Evolutionary conservation across 2,888 invertebrate species (phyloP), one percentile per base, ranked within the genome.

Genomic region (Pyrrhia umbra): DNA sequence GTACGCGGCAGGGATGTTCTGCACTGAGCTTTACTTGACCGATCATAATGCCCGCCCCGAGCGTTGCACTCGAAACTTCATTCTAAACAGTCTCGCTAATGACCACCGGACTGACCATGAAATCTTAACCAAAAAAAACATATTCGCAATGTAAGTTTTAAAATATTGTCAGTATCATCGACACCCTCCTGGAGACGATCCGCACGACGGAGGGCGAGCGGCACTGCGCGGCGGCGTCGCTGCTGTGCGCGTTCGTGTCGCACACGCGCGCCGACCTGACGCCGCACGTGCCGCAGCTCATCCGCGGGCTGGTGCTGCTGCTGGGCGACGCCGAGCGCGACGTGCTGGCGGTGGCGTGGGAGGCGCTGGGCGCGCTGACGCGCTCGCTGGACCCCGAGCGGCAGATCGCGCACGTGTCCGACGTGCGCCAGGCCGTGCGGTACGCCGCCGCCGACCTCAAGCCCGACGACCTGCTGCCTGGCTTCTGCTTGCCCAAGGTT

Each of bases 401-500:
- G 79, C 98, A 98, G 95, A 96, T 98, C 43, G 96, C 96, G 15
- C 98, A 98, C 89, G 98, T 99, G 37, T 95, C 97, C 8, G 98
- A 99, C 88, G 97, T 99, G 51, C 95, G 99, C 25, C 98, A 98
- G 92, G 98, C 99, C 6, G 97, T 99, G n/a, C 95, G 98, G 16
- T 98, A 97, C 92, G 98, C 98, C 13, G 96, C 97, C 27, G 97
- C 97, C 18, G 99, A 99, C 84, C 95, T 98, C 77, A 97, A 97
- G 84, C 69, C 69, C 20, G 96, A 96, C 0, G 97, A 97, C 50
- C 93, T 98, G 60, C 92, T 98, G 77, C 99, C 99, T 10, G 99
- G 99, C 10, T 98, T 99, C 90, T 99, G 99, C 88, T 92, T 99
- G 79, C 98, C 98, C 0, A 99, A 99, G 95, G 97, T n/a, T n/a